These are phyloP conservation scores for Nesogale talazaci DNA, from an alignment of 2,113 vertebrate genomes.

Conservation along the genomic window DNA sequence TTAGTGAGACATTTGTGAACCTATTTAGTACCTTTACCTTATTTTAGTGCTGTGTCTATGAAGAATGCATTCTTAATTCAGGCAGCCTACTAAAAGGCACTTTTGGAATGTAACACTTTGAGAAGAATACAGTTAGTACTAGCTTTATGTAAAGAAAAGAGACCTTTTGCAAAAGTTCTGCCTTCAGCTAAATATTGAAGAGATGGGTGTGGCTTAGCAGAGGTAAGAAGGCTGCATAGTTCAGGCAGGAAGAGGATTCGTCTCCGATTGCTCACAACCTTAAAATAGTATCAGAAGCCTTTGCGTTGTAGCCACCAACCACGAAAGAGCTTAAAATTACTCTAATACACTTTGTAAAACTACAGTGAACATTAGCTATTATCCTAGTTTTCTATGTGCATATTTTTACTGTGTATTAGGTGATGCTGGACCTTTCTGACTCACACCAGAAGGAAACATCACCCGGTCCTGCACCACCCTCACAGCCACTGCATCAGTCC, in stretches of 20 bases:
- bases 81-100: slow-evolving; percentile 21
- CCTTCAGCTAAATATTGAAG: slow-evolving; percentile 22
- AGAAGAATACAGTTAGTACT: not conserved
- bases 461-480: too few species aligned
- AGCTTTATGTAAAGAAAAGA: slow-evolving; percentile 14
- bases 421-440: too few species aligned
- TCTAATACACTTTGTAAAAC: not conserved
- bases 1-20: slow-evolving; percentile 18
- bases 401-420: not conserved
- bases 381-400: not conserved
- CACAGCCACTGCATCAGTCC: too few species aligned
- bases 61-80: slow-evolving; percentile 20
- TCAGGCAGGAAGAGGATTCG: not conserved
- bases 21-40: not conserved
- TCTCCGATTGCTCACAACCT: not conserved
- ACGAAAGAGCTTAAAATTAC: slow-evolving; percentile 14
- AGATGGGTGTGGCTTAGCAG: not conserved
- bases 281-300: not conserved
- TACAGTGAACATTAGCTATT: slow-evolving; percentile 41
- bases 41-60: slow-evolving; percentile 21
- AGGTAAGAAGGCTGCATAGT: not conserved
- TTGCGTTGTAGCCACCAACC: slow-evolving; percentile 8
- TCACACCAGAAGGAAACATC: too few species aligned
- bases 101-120: not conserved
- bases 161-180: not conserved